Percentiles rank a stretch among this genome's conserved stretches.
These are phyloP conservation scores for Hofmannophila pseudospretella DNA, from an alignment of 2,888 invertebrate genomes.

Conservation along the genomic window DNA sequence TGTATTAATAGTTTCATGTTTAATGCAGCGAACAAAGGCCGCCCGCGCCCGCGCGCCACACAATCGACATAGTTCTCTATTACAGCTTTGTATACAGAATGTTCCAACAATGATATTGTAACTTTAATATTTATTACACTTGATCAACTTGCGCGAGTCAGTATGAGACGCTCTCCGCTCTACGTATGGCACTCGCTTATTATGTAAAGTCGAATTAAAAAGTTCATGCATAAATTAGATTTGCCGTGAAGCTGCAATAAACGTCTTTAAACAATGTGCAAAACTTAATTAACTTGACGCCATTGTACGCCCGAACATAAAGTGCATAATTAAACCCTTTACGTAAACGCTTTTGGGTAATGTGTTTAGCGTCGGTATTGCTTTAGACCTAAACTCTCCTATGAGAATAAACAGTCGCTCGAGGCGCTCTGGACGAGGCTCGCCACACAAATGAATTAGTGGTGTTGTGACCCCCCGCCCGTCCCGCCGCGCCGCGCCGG, in stretches of 20 bases:
- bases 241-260: slow-evolving; percentile 43
- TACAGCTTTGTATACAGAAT: slow-evolving; percentile 51
- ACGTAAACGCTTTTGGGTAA: slow-evolving; percentile 70
- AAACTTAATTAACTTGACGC: slow-evolving; percentile 71
- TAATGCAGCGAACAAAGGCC: slow-evolving; percentile 62
- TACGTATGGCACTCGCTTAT: slow-evolving; percentile 21
- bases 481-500: slow-evolving; percentile 18
- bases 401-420: slow-evolving; percentile 69
- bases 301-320: slow-evolving; percentile 63
- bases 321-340: slow-evolving; percentile 72
- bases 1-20: slow-evolving; percentile 62
- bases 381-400: slow-evolving; percentile 74
- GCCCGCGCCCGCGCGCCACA: slow-evolving; percentile 36
- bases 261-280: slow-evolving; percentile 61
- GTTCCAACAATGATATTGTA: slow-evolving; percentile 71
- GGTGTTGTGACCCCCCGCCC: slow-evolving; percentile 34
- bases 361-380: slow-evolving; percentile 71
- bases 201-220: slow-evolving; percentile 48
- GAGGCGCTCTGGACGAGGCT: slow-evolving; percentile 52
- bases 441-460: slow-evolving; percentile 71
- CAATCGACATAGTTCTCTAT: slow-evolving; percentile 67
- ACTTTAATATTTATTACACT: slow-evolving; percentile 75
- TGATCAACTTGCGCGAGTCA: slow-evolving; percentile 59
- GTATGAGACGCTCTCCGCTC: slow-evolving; percentile 23
- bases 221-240: slow-evolving; percentile 58